Evolutionary conservation across 1,140 invertebrate species (phyloP).

Genomic region (Nebria ingens): DNA sequence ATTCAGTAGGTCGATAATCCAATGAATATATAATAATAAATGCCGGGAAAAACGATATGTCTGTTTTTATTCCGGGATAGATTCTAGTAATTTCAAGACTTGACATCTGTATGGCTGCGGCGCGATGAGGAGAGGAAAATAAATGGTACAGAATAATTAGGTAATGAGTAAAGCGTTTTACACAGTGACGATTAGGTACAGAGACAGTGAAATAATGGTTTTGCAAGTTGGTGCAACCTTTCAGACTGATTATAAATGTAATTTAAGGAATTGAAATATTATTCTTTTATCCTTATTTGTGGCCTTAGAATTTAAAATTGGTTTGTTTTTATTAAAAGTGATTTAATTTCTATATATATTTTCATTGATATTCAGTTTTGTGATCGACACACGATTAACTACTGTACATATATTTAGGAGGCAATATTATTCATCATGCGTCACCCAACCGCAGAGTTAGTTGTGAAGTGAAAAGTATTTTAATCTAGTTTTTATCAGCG

Average conservation of each 20-base stretch:
- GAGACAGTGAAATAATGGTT: neutral
- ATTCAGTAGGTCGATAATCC: neutral
- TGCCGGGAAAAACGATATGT: neutral
- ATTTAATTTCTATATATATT: too few species aligned
- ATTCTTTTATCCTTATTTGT: too few species aligned
- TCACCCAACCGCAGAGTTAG: neutral
- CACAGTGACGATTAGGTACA: neutral
- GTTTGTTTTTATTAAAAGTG: too few species aligned
- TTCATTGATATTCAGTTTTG: conserved; percentile 1
- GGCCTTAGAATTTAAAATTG: too few species aligned
- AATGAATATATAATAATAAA: neutral
- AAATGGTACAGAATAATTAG: neutral
- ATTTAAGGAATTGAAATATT: too few species aligned
- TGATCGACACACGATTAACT: neutral
- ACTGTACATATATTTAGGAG: too few species aligned
- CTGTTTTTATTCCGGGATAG: neutral
- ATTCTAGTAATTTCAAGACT: neutral
- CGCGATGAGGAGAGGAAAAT: neutral
- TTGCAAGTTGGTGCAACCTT: neutral
- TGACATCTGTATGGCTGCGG: neutral
- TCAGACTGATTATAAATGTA: too few species aligned
- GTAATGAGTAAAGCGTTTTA: neutral
- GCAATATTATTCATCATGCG: neutral
- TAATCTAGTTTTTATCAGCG: conserved; percentile 15
- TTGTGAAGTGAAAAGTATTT: conserved; percentile 13